Conservation (phyloP, 1,140 invertebrate genomes). For the Fopius arisanus region DNA sequence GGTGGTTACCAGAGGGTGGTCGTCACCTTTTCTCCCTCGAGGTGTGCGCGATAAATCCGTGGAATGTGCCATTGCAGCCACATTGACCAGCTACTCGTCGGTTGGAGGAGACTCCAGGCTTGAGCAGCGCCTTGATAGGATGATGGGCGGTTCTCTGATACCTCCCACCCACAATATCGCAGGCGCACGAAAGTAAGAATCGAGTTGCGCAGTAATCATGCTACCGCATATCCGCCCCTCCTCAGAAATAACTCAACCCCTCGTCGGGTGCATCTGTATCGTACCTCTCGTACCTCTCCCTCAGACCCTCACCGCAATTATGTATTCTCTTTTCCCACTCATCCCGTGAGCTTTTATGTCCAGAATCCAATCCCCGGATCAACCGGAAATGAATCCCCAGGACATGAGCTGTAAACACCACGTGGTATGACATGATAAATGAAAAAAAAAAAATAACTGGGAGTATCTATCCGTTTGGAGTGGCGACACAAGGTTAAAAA, state of each 20-base stretch:
- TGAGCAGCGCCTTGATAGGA: constrained; percentile 47
- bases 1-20: neutral
- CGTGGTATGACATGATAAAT: neutral
- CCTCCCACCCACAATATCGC: constrained; percentile 45
- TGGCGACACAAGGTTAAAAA: neutral
- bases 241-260: neutral
- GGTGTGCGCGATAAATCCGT: constrained; percentile 30
- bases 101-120: neutral
- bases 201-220: constrained; percentile 10
- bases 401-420: neutral
- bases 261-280: neutral
- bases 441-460: neutral
- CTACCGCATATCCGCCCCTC: neutral
- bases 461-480: neutral
- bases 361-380: neutral
- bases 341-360: neutral
- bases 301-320: neutral
- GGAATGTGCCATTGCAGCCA: constrained; percentile 35
- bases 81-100: constrained; percentile 1
- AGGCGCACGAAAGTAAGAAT: constrained; percentile 30
- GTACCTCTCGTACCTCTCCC: neutral
- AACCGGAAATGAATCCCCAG: neutral
- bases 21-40: neutral
- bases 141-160: constrained; percentile 53
- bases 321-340: neutral